A percentile compares a stretch with the other conserved stretches of the same genome.
phyloP scores from a whole-genome alignment of 2,113 vertebrate genomes.

The Physeter macrocephalus region DNA sequence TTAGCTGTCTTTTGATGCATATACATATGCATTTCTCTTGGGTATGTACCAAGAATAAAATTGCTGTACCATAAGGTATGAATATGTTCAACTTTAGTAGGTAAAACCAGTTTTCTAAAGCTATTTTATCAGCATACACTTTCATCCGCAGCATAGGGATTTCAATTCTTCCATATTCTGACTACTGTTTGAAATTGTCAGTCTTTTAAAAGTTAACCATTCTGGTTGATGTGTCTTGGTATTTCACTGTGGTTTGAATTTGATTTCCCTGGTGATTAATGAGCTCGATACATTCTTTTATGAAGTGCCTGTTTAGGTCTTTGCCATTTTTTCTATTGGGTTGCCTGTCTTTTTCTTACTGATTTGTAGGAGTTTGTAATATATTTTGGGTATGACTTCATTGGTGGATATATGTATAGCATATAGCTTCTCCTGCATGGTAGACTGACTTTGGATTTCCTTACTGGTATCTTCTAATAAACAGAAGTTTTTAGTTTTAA shows the following conservation, averaged over 20 bases:
- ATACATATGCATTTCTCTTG: neutral
- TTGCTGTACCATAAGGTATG: neutral
- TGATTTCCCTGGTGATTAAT: neutral
- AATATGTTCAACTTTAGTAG: neutral
- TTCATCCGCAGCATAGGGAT: neutral
- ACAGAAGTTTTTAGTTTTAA: neutral
- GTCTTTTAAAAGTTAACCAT: neutral
- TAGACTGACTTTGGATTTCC: neutral
- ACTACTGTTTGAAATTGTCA: neutral
- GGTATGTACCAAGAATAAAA: neutral
- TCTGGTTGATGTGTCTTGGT: neutral
- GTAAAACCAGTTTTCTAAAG: neutral
- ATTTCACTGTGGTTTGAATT: constrained; percentile 34
- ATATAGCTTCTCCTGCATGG: neutral
- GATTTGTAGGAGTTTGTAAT: neutral
- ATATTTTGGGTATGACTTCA: neutral
- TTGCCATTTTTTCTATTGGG: neutral
- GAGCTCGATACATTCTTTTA: neutral
- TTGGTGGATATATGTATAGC: neutral
- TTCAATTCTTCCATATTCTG: neutral
- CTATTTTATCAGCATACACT: neutral
- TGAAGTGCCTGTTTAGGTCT: neutral
- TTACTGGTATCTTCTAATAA: neutral
- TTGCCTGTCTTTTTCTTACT: neutral
- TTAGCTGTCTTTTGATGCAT: neutral